These are phyloP conservation scores for Calidris pugnax DNA, from an alignment of 2,113 vertebrate species.

Conservation along the genomic window DNA sequence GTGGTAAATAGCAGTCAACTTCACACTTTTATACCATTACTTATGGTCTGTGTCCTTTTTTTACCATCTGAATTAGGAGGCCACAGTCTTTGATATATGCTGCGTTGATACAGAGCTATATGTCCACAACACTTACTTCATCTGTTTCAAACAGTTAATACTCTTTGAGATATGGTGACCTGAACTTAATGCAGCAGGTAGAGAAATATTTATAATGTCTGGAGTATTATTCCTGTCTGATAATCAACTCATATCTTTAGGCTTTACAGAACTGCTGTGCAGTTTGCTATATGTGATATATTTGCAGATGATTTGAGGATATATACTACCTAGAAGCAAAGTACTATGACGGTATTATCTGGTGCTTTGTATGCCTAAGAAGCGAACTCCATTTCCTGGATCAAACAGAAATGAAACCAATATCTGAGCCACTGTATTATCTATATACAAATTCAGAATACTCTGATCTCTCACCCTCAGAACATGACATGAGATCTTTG, in stretches of 20 bases:
- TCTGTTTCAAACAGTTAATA: not conserved
- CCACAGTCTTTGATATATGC: not conserved
- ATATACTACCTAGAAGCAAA: conserved; percentile 8
- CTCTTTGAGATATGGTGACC: not conserved
- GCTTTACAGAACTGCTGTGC: not conserved
- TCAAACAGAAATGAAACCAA: conserved; percentile 48
- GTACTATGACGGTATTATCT: not conserved
- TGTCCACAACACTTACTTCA: not conserved
- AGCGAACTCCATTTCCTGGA: conserved; percentile 5
- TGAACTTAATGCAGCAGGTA: not conserved
- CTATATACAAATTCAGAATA: conserved; percentile 6
- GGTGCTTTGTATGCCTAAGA: not conserved
- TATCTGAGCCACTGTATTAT: not conserved
- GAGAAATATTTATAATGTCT: not conserved
- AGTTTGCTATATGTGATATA: not conserved
- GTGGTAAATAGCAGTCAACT: not conserved
- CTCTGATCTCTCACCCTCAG: conserved; percentile 17
- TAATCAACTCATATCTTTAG: not conserved
- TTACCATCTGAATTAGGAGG: not conserved
- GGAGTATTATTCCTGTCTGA: not conserved
- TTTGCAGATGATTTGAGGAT: conserved; percentile 37
- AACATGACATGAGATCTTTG: conserved; percentile 6
- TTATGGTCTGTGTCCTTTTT: not conserved
- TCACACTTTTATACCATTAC: not conserved
- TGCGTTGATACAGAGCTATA: not conserved